Percentiles rank a stretch among this genome's conserved stretches.
phyloP scores from a whole-genome alignment of 2,888 invertebrate genomes.

The Eurytoma californica region DNA sequence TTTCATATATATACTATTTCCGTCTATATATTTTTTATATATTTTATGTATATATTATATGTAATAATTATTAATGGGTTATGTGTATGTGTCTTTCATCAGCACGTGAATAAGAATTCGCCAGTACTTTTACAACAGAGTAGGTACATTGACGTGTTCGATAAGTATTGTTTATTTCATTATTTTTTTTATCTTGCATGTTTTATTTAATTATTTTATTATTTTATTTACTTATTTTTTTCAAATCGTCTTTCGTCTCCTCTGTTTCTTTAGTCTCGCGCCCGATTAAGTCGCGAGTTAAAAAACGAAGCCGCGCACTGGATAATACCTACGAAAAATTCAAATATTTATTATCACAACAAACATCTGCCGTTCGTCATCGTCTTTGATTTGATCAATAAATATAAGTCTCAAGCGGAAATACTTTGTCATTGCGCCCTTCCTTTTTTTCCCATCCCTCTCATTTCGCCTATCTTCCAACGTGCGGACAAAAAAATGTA shows the following conservation, averaged over 20 bases:
- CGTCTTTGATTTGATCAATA: slow-evolving; percentile 69
- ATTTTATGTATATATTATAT: slow-evolving; percentile 56
- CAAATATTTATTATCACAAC: slow-evolving; percentile 71
- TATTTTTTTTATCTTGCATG: slow-evolving; percentile 19
- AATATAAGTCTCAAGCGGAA: slow-evolving; percentile 58
- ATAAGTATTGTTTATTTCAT: slow-evolving; percentile 53
- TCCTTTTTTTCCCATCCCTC: slow-evolving; percentile 15
- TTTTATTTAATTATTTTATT: slow-evolving; percentile 15
- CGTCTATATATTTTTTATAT: slow-evolving; percentile 55
- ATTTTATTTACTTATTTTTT: slow-evolving; percentile 18
- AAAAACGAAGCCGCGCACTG: slow-evolving; percentile 27
- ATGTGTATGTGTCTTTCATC: slow-evolving; percentile 22
- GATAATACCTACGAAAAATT: slow-evolving; percentile 51
- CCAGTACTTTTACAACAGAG: slow-evolving; percentile 43
- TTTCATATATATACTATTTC: slow-evolving; percentile 36
- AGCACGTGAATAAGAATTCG: slow-evolving; percentile 50
- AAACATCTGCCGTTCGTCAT: slow-evolving; percentile 63
- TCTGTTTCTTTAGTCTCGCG: slow-evolving; percentile 43
- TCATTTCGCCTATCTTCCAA: slow-evolving; percentile 13
- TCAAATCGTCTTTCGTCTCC: slow-evolving; percentile 16
- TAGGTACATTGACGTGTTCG: slow-evolving; percentile 57
- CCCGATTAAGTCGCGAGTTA: slow-evolving; percentile 19
- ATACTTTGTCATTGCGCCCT: slow-evolving; percentile 54
- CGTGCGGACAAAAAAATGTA: slow-evolving; percentile 8
- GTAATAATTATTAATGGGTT: slow-evolving; percentile 48